Evolutionary conservation across 2,888 invertebrate species (phyloP), one percentile per base, ranked within the genome.

Genomic region (Schrankia costaestrigalis): DNA sequence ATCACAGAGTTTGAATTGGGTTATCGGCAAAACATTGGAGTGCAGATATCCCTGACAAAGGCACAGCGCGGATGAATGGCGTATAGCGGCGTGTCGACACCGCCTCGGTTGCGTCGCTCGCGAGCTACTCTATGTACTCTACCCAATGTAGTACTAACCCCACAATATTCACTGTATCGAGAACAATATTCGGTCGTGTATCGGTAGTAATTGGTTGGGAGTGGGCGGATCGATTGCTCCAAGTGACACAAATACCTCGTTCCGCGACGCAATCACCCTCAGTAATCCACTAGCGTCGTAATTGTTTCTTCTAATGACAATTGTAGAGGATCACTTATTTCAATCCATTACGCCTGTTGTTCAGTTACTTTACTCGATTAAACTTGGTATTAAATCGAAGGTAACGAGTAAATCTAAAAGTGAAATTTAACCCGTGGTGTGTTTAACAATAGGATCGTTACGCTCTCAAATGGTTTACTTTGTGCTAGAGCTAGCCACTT

Each of bases 181-280:
- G 71, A 73, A 77, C 81, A 77, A 77, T 78, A 81, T 78, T 79
- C 70, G 78, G 77, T 71, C 71, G 68, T 80, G 79, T 81, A 76
- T 78, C 70, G 72, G 60, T 66, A 63, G 76, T 81, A 82, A 84
- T 84, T 82, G 81, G 73, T 70, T 73, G 67, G 73, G 71, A 78
- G 78, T 73, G 76, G 74, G 74, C 67, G 78, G 71, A 78, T 83
- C 79, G 78, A 82, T 77, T 68, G 77, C 59, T 63, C 71, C 59
- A 73, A 75, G 79, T 78, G 78, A 82, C 78, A 81, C 78, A 76
- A 81, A 80, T 80, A 77, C 77, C 71, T 72, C 76, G 76, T 78
- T 77, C 73, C 65, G 68, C 72, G 66, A 68, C 76, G 72, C 78
- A 77, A 76, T 77, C 78, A 74, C 74, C 69, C 71, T 64, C 70